Evolutionary conservation across 2,113 vertebrate genomes (phyloP).

Genomic region (human (Homo sapiens)): DNA sequence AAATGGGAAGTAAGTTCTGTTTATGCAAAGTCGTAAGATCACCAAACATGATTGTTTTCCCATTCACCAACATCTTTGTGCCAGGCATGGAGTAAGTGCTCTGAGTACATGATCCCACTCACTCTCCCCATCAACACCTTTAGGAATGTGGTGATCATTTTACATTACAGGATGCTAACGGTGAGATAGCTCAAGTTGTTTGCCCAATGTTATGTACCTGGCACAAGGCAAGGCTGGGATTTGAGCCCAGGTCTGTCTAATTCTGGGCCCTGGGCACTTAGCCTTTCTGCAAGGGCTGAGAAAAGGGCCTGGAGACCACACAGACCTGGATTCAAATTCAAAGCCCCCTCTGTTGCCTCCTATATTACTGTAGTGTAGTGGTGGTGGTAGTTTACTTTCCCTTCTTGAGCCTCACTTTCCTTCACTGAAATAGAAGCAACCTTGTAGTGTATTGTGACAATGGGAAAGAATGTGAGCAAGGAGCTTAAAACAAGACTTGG

Average conservation of each 20-base stretch:
- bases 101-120: rapidly evolving
- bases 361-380: too few relatives aligned
- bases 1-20: not conserved
- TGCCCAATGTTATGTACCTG: not conserved
- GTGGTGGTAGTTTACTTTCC: not conserved
- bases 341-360: not conserved
- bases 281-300: not conserved
- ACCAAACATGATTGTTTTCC: not conserved
- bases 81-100: not conserved
- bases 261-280: not conserved
- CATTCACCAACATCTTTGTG: not conserved
- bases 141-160: not conserved
- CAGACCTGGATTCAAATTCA: not conserved
- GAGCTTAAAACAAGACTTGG: not conserved
- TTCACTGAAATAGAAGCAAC: not conserved
- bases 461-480: not conserved
- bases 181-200: not conserved
- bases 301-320: not conserved
- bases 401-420: not conserved
- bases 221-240: not conserved
- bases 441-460: not conserved
- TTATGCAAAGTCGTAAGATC: not conserved
- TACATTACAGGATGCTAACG: too few relatives aligned
- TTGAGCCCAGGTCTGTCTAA: not conserved
- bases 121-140: not conserved